Evolutionary conservation across 2,797 vertebrate species (phyloP).

Genomic region (Momotus momota): DNA sequence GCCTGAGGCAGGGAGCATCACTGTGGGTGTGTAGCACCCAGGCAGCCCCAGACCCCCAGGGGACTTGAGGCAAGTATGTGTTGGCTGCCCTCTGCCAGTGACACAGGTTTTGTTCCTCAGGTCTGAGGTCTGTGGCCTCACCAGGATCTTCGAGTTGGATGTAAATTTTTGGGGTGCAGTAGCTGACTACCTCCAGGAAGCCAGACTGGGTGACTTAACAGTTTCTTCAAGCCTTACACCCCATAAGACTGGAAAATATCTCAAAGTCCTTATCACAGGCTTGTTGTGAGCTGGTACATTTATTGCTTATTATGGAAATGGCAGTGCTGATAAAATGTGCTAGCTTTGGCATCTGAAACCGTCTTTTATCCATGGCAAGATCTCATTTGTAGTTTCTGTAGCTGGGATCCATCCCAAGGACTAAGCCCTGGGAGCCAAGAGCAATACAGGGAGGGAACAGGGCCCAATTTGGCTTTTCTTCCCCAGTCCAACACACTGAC

Average conservation of each 20-base stretch:
- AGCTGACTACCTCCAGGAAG: background rate
- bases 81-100: background rate
- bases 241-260: background rate
- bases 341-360: background rate
- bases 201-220: background rate
- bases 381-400: background rate
- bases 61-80: background rate
- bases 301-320: slow-evolving; percentile 37
- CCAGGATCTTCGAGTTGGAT: background rate
- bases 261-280: background rate
- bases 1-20: background rate
- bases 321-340: background rate
- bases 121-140: background rate
- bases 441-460: background rate
- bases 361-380: background rate
- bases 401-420: background rate
- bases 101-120: background rate
- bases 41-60: accelerated
- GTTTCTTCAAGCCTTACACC: background rate
- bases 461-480: background rate
- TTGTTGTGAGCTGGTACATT: background rate
- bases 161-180: background rate
- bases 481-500: background rate
- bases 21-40: accelerated
- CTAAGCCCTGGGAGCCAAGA: background rate